phyloP scores from a whole-genome alignment of 2,797 vertebrate species.

The Anguilla obscura region DNA sequence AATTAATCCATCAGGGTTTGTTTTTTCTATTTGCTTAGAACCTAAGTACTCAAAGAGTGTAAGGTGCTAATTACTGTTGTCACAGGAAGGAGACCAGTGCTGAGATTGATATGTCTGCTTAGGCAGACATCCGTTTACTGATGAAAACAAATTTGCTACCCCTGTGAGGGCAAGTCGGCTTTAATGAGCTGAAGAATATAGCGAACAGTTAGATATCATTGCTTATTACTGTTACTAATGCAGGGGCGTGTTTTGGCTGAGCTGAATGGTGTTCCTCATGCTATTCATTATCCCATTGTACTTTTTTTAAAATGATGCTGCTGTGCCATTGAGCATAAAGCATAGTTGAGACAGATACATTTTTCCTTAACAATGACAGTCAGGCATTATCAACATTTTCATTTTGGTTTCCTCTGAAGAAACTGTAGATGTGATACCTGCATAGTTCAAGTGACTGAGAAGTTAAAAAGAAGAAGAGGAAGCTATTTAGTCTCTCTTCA shows the following conservation, averaged over 20 bases:
- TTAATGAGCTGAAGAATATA: constrained; percentile 16
- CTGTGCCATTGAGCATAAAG: neutral
- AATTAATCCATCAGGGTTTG: neutral
- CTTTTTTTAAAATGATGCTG: neutral
- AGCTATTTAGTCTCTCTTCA: neutral
- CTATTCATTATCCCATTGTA: neutral
- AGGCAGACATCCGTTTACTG: neutral
- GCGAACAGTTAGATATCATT: neutral
- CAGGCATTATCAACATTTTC: neutral
- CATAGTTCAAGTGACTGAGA: neutral
- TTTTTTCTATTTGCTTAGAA: neutral
- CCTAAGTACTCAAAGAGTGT: neutral
- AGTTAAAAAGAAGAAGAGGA: neutral
- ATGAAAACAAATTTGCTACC: neutral
- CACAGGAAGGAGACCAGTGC: neutral
- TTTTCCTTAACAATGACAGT: neutral
- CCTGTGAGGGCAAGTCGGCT: neutral
- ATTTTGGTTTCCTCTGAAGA: neutral
- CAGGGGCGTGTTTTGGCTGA: neutral
- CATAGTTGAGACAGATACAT: neutral
- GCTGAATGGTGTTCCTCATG: neutral
- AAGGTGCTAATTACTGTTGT: constrained; percentile 8
- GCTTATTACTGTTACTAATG: neutral
- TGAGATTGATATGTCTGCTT: constrained; percentile 3
- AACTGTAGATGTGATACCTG: neutral